These are phyloP conservation scores for Schizotus pectinicornis DNA, from an alignment of 2,888 invertebrate genomes.

Conservation along the genomic window DNA sequence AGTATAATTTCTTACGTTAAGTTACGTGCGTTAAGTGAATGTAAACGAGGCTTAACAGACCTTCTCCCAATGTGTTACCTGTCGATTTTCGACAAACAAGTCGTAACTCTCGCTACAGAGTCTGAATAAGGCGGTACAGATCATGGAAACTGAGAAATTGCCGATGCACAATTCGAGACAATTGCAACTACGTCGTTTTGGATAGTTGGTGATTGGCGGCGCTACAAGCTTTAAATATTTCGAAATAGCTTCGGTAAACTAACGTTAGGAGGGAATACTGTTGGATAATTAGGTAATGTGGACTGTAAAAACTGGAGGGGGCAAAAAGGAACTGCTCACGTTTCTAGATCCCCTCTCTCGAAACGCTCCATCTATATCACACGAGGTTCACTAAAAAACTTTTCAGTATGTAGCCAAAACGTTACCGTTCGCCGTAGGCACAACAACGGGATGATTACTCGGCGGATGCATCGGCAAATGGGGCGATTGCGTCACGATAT, in stretches of 20 bases:
- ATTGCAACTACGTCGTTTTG: too few species aligned
- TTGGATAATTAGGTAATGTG: not conserved
- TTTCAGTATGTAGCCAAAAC: constrained; percentile 59
- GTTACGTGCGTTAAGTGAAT: too few species aligned
- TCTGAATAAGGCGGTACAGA: too few species aligned
- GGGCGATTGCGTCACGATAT: constrained; percentile 43
- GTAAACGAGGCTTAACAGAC: too few species aligned
- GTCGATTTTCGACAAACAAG: too few species aligned
- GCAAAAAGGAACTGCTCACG: not conserved
- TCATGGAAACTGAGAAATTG: too few species aligned
- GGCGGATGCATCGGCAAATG: constrained; percentile 52
- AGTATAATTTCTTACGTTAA: too few species aligned
- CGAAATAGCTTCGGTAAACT: not conserved
- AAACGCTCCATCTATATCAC: constrained; percentile 7
- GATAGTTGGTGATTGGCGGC: too few species aligned
- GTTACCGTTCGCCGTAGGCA: constrained; percentile 62
- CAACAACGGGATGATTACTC: constrained; percentile 62
- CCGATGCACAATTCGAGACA: too few species aligned
- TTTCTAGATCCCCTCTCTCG: not conserved
- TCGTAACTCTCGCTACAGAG: too few species aligned
- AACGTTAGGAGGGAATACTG: constrained; percentile 22
- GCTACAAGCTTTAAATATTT: not conserved
- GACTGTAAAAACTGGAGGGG: not conserved
- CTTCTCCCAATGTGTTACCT: too few species aligned
- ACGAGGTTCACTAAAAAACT: constrained; percentile 17